Evolutionary conservation across 2,888 invertebrate genomes (phyloP), one percentile per base, ranked within the genome.

Genomic region (Drosophila percnosoma): DNA sequence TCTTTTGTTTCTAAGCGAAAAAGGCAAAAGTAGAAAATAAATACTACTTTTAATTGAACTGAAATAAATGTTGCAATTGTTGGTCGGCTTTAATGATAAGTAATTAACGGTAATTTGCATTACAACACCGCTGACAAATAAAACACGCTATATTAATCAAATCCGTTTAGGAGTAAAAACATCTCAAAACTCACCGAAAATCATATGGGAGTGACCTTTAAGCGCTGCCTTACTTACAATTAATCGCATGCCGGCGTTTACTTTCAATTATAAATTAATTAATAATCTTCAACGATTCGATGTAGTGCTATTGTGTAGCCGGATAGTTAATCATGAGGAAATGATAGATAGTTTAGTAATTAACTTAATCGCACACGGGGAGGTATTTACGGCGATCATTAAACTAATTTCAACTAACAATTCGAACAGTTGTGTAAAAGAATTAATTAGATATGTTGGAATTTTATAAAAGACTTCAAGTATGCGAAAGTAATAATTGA

Each of bases 231-330:
- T 66, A 79, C 42, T 63, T 73, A 64, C 75, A 70, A 70, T 76
- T 82, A 69, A 64, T 45, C 66, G 62, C 63, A 73, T 51, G 77
- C 67, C 73, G 67, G 82, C 72, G 58, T 77, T 77, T 66, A 65
- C 67, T 73, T 76, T 75, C 73, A 82, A 82, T 84, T 89, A 75
- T 77, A 70, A 87, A 82, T 78, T 81, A 87, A 84, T 84, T 83
- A 83, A 84, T 87, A 68, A 87, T 75, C 57, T 78, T 75, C 75
- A 85, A 89, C 87, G 85, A 77, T 87, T 73, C 62, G 45, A 58
- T 52, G 66, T 65, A 67, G 74, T 42, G 57, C 64, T 61, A 60
- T 38, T 60, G 57, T 40, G 48, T 62, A 42, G 49, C 21, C 29
- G 5, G 27, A 40, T 57, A 63, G 63, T 59, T 73, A 73, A 81